Conservation (phyloP, 2,797 vertebrate genomes). For the Pempheris klunzingeri region DNA sequence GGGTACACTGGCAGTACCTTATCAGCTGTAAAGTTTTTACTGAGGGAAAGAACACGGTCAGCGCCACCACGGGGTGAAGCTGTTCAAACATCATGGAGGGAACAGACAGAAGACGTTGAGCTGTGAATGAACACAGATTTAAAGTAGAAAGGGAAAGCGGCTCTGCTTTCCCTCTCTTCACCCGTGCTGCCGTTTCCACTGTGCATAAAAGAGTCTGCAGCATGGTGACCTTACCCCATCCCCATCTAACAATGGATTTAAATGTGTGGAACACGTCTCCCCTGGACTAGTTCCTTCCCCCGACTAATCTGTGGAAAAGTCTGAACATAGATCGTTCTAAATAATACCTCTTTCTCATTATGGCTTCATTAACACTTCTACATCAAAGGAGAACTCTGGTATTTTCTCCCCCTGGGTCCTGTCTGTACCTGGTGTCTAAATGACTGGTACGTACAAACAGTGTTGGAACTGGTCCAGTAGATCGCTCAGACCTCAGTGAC, state of each 20-base stretch:
- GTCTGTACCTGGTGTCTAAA: too few species aligned
- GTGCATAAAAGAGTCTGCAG: too few species aligned
- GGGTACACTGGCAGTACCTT: conserved; percentile 38
- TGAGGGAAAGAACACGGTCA: neutral
- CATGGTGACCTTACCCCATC: too few species aligned
- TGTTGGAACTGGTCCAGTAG: too few species aligned
- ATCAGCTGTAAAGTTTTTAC: conserved; percentile 7
- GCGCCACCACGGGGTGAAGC: neutral
- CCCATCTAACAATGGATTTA: neutral
- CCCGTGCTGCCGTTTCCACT: conserved; percentile 15
- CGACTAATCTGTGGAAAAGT: conserved; percentile 21
- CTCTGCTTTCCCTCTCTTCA: neutral
- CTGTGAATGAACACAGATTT: neutral
- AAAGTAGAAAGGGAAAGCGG: neutral
- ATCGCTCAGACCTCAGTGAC: too few species aligned
- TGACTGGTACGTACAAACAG: too few species aligned
- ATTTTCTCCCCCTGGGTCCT: too few species aligned
- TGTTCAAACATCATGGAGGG: neutral
- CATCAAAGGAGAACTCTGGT: conserved; percentile 51
- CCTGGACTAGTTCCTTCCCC: neutral
- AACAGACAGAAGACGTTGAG: neutral
- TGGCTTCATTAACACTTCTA: conserved; percentile 74
- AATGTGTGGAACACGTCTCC: conserved; percentile 21
- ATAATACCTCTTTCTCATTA: conserved; percentile 49
- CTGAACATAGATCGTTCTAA: conserved; percentile 25